phyloP scores from a whole-genome alignment of 2,797 vertebrate genomes.

The Pangasius mekongensis region DNA sequence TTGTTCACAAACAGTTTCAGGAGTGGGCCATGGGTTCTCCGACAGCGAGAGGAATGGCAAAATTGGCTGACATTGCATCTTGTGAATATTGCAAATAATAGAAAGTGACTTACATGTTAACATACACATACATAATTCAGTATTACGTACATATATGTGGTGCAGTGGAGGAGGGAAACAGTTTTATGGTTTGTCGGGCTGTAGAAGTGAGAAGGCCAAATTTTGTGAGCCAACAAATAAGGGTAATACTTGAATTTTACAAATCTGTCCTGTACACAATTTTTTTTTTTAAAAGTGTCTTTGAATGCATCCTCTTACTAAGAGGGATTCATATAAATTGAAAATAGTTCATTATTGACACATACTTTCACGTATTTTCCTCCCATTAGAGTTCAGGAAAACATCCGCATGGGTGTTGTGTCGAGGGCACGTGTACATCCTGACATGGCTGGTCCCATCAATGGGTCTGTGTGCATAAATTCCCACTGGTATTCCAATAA shows the following conservation, averaged over 20 bases:
- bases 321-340: slow-evolving; percentile 75
- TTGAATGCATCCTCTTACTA: slow-evolving; percentile 68
- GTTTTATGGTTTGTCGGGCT: slow-evolving; percentile 68
- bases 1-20: slow-evolving; percentile 65
- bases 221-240: slow-evolving; percentile 83
- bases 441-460: slow-evolving; percentile 20
- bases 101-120: slow-evolving; percentile 70
- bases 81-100: slow-evolving; percentile 80
- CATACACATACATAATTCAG: slow-evolving; percentile 80
- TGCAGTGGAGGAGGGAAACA: slow-evolving; percentile 68
- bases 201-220: slow-evolving; percentile 75
- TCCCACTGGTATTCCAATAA: slow-evolving; percentile 55
- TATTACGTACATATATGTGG: slow-evolving; percentile 82
- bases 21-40: slow-evolving; percentile 63
- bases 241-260: slow-evolving; percentile 82
- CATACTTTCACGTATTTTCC: slow-evolving; percentile 51
- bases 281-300: slow-evolving; percentile 68
- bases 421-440: slow-evolving; percentile 31
- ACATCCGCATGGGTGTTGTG: slow-evolving; percentile 26
- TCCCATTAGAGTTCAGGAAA: slow-evolving; percentile 27
- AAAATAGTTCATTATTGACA: slow-evolving; percentile 71
- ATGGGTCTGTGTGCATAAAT: slow-evolving; percentile 59
- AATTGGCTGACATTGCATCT: slow-evolving; percentile 73
- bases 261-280: slow-evolving; percentile 83
- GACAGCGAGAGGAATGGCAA: slow-evolving; percentile 65